Evolutionary conservation across 2,888 invertebrate species (phyloP), one percentile per base, ranked within the genome.

Genomic region (Drosophila maculinotata): DNA sequence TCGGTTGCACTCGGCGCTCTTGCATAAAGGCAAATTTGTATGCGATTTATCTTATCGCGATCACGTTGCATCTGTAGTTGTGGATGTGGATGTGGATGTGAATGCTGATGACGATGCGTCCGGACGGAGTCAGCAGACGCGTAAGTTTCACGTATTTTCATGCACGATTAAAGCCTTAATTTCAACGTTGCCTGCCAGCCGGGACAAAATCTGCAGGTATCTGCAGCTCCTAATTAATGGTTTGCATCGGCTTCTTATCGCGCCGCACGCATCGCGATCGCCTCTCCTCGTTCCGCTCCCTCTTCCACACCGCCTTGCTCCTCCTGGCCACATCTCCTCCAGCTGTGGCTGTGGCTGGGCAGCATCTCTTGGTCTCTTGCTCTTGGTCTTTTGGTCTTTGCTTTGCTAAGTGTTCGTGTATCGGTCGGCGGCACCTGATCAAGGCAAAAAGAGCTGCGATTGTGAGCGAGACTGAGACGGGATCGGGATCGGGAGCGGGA

Each of bases 121-220:
- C 60, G 59, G 64, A 45, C 33, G 58, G 53, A 54, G 54, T 57
- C 36, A 10, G 65, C 47, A 49, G 69, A 83, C 77, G 83, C 80
- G 78, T 81, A 77, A 73, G 81, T 81, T 87, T 80, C 78, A 81
- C 79, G 82, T 84, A 86, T 81, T 85, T 79, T 82, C 81, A 85
- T 85, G 86, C 86, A 87, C 87, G 88, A 86, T 86, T 87, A 83
- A 87, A 87, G 81, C 87, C 78, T 83, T 80, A 83, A 83, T 83
- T 80, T 63, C 51, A 56, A 75, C 66, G 57, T 57, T 73, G 72
- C 74, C 44, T 59, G 65, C 69, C 35, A n/a, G 44, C 26, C 58
- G 72, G 79, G 64, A 71, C 77, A 65, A 70, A 67, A 77, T 72
- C 66, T 64, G 56, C 76, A 75, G 69, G 72, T 85, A 82, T 81